Percentiles rank a stretch among this genome's conserved stretches.
Evolutionary conservation across 1,140 invertebrate genomes (phyloP).

Genomic region (Drosophila sulfurigaster): DNA sequence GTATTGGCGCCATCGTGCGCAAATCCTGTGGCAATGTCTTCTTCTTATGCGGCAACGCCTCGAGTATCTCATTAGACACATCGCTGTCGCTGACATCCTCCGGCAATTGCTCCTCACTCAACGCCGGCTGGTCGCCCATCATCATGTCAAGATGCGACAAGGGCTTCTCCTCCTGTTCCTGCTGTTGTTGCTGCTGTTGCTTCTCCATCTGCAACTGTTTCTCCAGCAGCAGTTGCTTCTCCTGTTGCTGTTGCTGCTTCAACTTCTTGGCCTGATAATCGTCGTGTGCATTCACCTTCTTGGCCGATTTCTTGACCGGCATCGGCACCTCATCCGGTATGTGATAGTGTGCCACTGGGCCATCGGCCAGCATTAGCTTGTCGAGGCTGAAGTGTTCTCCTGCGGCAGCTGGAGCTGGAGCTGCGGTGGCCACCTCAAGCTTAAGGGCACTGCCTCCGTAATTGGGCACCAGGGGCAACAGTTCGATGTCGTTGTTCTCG

Average conservation of each 20-base stretch:
- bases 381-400: slow-evolving; percentile 65
- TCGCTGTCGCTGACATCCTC: slow-evolving; percentile 63
- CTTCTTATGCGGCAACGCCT: slow-evolving; percentile 77
- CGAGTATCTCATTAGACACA: slow-evolving; percentile 75
- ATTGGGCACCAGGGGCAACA: slow-evolving; percentile 65
- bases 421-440: slow-evolving; percentile 39
- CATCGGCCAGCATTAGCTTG: slow-evolving; percentile 74
- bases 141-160: slow-evolving; percentile 66
- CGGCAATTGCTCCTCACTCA: slow-evolving; percentile 60
- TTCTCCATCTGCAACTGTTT: slow-evolving; percentile 13
- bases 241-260: slow-evolving; percentile 19
- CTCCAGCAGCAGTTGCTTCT: slow-evolving; percentile 36
- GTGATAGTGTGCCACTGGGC: slow-evolving; percentile 33
- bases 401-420: slow-evolving; percentile 4
- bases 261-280: slow-evolving; percentile 53
- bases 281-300: slow-evolving; percentile 64
- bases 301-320: slow-evolving; percentile 78
- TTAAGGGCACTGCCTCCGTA: slow-evolving; percentile 45
- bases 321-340: slow-evolving; percentile 75
- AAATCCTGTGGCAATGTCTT: slow-evolving; percentile 74
- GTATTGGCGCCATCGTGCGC: slow-evolving; percentile 63
- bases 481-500: slow-evolving; percentile 81
- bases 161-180: slow-evolving; percentile 18
- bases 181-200: slow-evolving; percentile 45
- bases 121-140: slow-evolving; percentile 80